Evolutionary conservation across 2,797 vertebrate species (phyloP), one percentile per base, ranked within the genome.

Genomic region (Falco biarmicus): DNA sequence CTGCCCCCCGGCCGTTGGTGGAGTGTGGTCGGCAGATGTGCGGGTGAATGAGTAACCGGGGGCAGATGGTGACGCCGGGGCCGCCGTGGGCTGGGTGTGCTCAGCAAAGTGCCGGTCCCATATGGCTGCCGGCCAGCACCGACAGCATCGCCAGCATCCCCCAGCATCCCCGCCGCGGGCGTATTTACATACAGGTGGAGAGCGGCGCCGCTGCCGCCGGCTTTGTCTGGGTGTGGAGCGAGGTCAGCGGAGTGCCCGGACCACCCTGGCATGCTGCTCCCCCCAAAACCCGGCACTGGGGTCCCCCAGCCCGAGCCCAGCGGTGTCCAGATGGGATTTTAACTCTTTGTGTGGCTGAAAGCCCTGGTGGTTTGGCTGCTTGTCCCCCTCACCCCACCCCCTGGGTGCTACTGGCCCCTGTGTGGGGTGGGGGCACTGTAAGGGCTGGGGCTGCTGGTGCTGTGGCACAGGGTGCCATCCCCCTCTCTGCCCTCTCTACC

Each of bases 151-250:
- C 54, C 84, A 69, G 47, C 61, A 6, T 31, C 41, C 32, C 64
- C 48, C 41, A 22, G 63, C 54, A 43, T 76, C 83, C 80, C 76
- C 63, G 60, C 87, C 24, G 71, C 56, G 83, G 63, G 73, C 60
- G 41, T 61, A 98, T 99, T 99, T 98, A 98, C 99, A 99, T 99
- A 99, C 99, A 99, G 99, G 98, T 99, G 99, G 98, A 95, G 93
- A 81, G 96, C 87, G 60, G 73, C 10, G 16, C 13, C 21, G 15
- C 34, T 12, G 22, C 68, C 0, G 26, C 41, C 13, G 13, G 26
- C 54, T 39, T 61, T 60, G 71, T 85, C 71, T 50, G 51, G 31
- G 61, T 3, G 2, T 1, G 6, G 60, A 39, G 60, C 2, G 29
- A 34, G 70, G 51, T 56, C 43, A 29, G 53, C 5, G 22, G 56